Conservation (phyloP, 2,113 vertebrate genomes). For the Festucalex cinctus region DNA sequence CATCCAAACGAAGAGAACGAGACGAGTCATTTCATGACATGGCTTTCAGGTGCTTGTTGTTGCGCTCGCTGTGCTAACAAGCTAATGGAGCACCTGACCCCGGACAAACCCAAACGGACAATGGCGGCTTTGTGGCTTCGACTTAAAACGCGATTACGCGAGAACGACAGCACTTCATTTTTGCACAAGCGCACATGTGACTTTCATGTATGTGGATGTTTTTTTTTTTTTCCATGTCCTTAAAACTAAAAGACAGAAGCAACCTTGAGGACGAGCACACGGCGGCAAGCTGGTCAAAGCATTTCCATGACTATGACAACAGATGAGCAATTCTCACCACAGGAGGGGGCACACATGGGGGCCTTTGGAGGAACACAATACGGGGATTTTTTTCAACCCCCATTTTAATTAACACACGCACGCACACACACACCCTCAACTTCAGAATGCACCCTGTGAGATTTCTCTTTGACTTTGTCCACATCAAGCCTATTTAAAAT, state of each 20-base stretch:
- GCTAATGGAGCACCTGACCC: conserved; percentile 36
- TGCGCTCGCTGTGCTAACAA: background rate
- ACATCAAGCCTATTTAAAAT: conserved; percentile 17
- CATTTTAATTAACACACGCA: conserved; percentile 62
- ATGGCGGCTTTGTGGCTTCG: background rate
- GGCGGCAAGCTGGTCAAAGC: conserved; percentile 18
- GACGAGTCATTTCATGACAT: too few relatives aligned
- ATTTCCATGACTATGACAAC: conserved; percentile 74
- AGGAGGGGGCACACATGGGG: conserved; percentile 30
- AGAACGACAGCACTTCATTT: background rate
- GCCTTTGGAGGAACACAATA: conserved; percentile 48
- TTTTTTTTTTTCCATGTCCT: too few relatives aligned
- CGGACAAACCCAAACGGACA: conserved; percentile 23
- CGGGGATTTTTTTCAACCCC: conserved; percentile 9
- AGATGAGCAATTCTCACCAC: conserved; percentile 59
- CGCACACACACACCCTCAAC: conserved; percentile 25
- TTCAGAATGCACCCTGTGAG: conserved; percentile 40
- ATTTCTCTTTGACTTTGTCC: conserved; percentile 68
- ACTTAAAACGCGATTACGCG: background rate
- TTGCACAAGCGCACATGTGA: background rate
- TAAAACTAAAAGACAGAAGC: conserved; percentile 6
- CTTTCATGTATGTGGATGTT: background rate
- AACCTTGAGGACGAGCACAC: background rate
- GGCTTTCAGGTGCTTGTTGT: background rate
- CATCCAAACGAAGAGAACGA: too few relatives aligned